Conservation (phyloP, 2,113 vertebrate species). For the Henicopernis longicauda region DNA sequence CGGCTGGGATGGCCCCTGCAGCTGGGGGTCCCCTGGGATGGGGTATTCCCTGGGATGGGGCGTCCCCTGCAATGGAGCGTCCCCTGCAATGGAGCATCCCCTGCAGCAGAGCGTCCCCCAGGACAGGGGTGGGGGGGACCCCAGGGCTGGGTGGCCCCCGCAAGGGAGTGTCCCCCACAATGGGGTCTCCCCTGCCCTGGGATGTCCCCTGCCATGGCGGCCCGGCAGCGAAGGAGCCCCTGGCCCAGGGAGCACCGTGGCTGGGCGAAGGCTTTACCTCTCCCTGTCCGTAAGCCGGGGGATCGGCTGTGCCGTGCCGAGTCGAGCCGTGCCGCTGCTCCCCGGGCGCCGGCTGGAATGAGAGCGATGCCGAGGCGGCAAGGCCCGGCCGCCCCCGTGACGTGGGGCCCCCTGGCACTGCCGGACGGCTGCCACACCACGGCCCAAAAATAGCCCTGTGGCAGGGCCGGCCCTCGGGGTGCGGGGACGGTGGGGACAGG, state of each 20-base stretch:
- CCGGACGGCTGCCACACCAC: neutral
- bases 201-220: neutral
- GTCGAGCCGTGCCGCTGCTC: neutral
- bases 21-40: neutral
- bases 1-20: neutral
- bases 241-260: neutral
- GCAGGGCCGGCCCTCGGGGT: neutral
- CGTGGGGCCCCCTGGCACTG: neutral
- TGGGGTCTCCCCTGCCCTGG: neutral
- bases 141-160: neutral
- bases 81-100: too few relatives aligned
- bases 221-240: neutral
- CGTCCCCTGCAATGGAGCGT: neutral
- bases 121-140: neutral
- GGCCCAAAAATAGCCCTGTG: conserved; percentile 21
- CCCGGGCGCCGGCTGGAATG: neutral
- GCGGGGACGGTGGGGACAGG: neutral
- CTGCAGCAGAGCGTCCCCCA: neutral
- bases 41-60: neutral
- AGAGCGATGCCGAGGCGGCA: neutral
- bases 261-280: conserved; percentile 7
- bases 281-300: neutral
- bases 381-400: neutral
- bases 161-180: neutral
- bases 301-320: neutral